These are phyloP conservation scores for Lepilemur ruficaudatus DNA, from an alignment of 2,797 vertebrate genomes.

Conservation along the genomic window DNA sequence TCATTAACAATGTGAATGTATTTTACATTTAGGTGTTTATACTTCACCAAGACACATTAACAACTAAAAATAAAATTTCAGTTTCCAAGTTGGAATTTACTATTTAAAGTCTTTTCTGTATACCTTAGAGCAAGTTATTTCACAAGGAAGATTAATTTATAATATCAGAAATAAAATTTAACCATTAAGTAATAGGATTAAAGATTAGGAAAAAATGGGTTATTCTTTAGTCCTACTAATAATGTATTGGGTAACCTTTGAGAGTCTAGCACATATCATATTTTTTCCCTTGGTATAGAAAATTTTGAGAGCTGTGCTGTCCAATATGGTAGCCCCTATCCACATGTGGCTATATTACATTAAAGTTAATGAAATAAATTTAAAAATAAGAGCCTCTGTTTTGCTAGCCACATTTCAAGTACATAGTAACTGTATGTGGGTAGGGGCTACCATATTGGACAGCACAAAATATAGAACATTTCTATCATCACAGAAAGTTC, in stretches of 20 bases:
- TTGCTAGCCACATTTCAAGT: neutral
- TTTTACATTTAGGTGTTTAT: neutral
- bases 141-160: neutral
- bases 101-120: neutral
- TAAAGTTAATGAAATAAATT: neutral
- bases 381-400: neutral
- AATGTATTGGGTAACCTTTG: neutral
- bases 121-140: neutral
- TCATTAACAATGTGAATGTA: neutral
- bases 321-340: neutral
- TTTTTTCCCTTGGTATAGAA: neutral
- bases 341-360: neutral
- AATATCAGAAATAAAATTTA: neutral
- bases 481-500: neutral
- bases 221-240: neutral
- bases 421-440: neutral
- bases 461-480: neutral
- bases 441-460: neutral
- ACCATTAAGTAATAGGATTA: neutral
- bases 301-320: neutral
- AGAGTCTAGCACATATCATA: neutral
- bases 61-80: conserved; percentile 2
- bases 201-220: neutral
- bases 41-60: neutral
- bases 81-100: neutral